phyloP scores from a whole-genome alignment of 2,888 invertebrate species.

The Epinotia brunnichana region DNA sequence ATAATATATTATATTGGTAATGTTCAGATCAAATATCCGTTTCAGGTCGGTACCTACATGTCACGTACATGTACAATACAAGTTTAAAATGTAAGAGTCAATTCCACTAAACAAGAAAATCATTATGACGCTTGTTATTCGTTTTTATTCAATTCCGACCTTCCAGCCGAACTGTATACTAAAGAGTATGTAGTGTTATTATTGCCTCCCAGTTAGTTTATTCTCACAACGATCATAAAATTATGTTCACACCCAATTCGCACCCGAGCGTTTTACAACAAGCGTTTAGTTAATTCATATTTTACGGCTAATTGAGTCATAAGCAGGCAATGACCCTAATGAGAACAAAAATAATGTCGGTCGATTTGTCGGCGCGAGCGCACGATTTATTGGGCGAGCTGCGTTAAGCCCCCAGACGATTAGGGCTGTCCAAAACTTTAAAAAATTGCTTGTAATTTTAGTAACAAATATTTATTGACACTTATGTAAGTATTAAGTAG shows the following conservation, averaged over 20 bases:
- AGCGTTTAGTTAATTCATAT: conserved; percentile 71
- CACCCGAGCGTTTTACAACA: conserved; percentile 64
- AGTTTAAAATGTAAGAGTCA: neutral
- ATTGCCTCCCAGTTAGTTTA: conserved; percentile 26
- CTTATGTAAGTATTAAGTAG: neutral
- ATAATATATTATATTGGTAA: neutral
- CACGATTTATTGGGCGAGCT: conserved; percentile 76
- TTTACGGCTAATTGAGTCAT: conserved; percentile 78
- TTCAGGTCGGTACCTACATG: neutral
- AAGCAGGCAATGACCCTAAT: conserved; percentile 83
- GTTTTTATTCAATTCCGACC: neutral
- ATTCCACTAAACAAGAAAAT: neutral
- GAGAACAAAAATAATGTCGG: conserved; percentile 82
- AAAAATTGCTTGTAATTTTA: conserved; percentile 9
- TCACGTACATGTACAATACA: neutral
- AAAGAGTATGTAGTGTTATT: conserved; percentile 1
- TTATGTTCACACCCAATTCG: conserved; percentile 31
- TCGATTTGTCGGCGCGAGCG: conserved; percentile 81
- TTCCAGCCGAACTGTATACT: neutral
- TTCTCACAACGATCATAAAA: conserved; percentile 11
- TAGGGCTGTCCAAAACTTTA: conserved; percentile 63
- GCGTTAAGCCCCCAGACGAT: conserved; percentile 67
- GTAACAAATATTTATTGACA: conserved; percentile 24
- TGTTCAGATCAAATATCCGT: neutral
- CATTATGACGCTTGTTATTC: neutral